Conservation (phyloP, 2,797 vertebrate genomes). For the Saxicola maurus region DNA sequence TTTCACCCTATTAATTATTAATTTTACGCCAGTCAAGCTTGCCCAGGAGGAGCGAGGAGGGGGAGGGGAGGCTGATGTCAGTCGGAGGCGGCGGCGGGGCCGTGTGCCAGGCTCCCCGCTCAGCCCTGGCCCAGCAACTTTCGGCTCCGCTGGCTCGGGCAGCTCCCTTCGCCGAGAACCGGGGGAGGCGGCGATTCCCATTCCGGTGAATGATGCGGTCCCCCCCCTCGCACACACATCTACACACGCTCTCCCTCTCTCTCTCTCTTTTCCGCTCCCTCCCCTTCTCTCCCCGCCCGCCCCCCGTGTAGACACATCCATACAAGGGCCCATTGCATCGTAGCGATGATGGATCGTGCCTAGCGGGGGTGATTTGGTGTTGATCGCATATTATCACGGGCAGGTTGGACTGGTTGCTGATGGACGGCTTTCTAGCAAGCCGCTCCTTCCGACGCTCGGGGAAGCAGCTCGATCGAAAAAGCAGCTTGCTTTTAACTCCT, state of each 20-base stretch:
- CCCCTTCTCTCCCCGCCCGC: slow-evolving; percentile 25
- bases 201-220: neutral
- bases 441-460: slow-evolving; percentile 64
- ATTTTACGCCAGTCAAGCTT: slow-evolving; percentile 73
- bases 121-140: slow-evolving; percentile 35
- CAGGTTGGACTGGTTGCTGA: slow-evolving; percentile 80
- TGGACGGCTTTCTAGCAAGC: slow-evolving; percentile 78
- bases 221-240: neutral
- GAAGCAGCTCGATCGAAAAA: slow-evolving; percentile 57
- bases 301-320: slow-evolving; percentile 61
- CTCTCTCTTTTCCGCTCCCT: slow-evolving; percentile 21
- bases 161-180: neutral
- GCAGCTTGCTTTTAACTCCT: slow-evolving; percentile 56
- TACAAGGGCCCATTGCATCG: slow-evolving; percentile 67
- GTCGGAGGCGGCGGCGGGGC: slow-evolving; percentile 30
- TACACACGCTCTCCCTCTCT: neutral
- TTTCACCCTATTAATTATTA: slow-evolving; percentile 78
- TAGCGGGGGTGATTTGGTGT: slow-evolving; percentile 81
- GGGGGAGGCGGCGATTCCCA: slow-evolving; percentile 7
- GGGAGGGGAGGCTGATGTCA: slow-evolving; percentile 60
- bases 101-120: slow-evolving; percentile 12
- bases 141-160: slow-evolving; percentile 8
- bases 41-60: slow-evolving; percentile 56
- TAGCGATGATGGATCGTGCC: slow-evolving; percentile 79
- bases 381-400: slow-evolving; percentile 84